These are phyloP conservation scores for Silurus lanzhouensis DNA, from an alignment of 2,797 vertebrate species.

Conservation along the genomic window DNA sequence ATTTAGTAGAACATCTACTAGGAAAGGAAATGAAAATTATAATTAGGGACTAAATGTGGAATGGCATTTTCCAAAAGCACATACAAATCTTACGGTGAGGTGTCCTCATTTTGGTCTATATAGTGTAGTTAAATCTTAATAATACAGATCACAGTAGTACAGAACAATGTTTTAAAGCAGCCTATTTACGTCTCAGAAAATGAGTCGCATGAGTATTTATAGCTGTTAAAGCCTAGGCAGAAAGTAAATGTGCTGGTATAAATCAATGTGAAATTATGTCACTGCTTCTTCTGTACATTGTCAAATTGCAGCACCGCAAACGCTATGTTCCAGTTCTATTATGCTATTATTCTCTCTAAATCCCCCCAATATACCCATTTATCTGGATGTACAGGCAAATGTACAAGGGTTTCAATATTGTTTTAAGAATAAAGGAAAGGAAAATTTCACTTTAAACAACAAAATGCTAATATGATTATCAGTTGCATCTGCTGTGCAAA, in stretches of 20 bases:
- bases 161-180: background rate
- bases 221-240: background rate
- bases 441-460: background rate
- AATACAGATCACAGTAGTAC: background rate
- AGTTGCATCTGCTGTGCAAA: background rate
- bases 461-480: background rate
- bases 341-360: background rate
- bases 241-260: constrained; percentile 1
- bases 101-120: background rate
- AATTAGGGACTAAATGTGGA: too few species aligned
- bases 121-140: background rate
- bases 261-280: constrained; percentile 11
- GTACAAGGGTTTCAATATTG: background rate
- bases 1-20: too few species aligned
- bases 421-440: too few species aligned
- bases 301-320: background rate
- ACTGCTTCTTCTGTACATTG: background rate
- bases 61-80: too few species aligned
- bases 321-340: background rate
- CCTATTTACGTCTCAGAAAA: background rate
- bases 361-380: background rate
- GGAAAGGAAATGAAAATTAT: too few species aligned
- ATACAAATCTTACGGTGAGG: too few species aligned
- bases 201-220: background rate
- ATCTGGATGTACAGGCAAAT: too few species aligned